Conservation (phyloP, 2,113 vertebrate species). For the Riparia riparia region DNA sequence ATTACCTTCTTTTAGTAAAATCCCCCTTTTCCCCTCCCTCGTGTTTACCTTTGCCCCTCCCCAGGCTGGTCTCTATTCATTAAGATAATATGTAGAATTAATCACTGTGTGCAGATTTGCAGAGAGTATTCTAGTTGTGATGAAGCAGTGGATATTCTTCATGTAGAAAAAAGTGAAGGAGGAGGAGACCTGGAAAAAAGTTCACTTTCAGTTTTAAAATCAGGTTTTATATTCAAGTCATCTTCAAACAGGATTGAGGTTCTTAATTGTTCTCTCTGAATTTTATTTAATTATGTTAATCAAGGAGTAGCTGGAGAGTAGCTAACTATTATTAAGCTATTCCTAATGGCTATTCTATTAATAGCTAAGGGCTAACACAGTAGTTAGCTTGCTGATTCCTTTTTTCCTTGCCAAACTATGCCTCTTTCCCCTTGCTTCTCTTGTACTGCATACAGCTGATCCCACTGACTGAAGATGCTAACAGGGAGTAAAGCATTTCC, state of each 20-base stretch:
- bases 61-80: not conserved
- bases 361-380: not conserved
- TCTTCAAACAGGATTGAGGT: not conserved
- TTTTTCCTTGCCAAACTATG: not conserved
- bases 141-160: not conserved
- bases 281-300: constrained; percentile 47
- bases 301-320: not conserved
- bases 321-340: not conserved
- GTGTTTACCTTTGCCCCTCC: accelerated
- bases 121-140: not conserved
- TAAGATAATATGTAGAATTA: not conserved
- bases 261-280: not conserved
- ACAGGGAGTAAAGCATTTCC: not conserved
- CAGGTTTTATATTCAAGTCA: not conserved
- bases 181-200: not conserved
- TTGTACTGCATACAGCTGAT: not conserved
- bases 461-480: not conserved
- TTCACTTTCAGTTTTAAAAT: not conserved
- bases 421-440: not conserved
- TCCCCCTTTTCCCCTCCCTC: not conserved
- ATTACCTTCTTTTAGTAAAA: not conserved
- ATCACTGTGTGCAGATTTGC: not conserved
- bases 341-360: constrained; percentile 1
- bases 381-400: not conserved
- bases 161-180: not conserved